These are phyloP conservation scores for Betta splendens DNA, from an alignment of 2,797 vertebrate species.

Conservation along the genomic window DNA sequence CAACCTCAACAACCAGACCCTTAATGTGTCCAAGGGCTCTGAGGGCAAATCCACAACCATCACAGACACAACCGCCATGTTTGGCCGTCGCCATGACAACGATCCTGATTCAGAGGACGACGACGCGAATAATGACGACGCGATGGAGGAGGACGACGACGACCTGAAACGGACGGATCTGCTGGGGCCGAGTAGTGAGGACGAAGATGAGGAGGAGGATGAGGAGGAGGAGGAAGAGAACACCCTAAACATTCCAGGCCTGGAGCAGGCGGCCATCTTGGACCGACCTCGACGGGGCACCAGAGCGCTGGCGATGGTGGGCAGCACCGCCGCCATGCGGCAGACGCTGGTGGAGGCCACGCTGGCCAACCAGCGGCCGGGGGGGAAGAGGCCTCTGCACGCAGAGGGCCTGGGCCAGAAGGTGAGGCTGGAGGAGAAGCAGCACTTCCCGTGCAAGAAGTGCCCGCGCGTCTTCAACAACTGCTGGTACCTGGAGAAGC, in stretches of 20 bases:
- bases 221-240: slow-evolving; percentile 81
- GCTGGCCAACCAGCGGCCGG: slow-evolving; percentile 72
- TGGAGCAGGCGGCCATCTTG: slow-evolving; percentile 60
- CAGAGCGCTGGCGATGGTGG: slow-evolving; percentile 68
- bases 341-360: slow-evolving; percentile 70
- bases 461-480: slow-evolving; percentile 97
- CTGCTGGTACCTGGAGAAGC: slow-evolving; percentile 98
- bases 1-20: slow-evolving; percentile 98
- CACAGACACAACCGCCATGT: slow-evolving; percentile 66
- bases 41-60: slow-evolving; percentile 82
- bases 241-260: slow-evolving; percentile 75
- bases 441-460: slow-evolving; percentile 94
- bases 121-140: slow-evolving; percentile 75
- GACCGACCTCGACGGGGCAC: slow-evolving; percentile 73
- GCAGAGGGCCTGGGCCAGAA: slow-evolving; percentile 85
- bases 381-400: slow-evolving; percentile 82
- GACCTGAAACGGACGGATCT: slow-evolving; percentile 60
- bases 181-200: slow-evolving; percentile 69
- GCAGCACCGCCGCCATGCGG: slow-evolving; percentile 71
- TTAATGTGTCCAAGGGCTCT: slow-evolving; percentile 93
- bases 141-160: slow-evolving; percentile 70
- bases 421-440: slow-evolving; percentile 95
- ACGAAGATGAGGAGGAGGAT: slow-evolving; percentile 76
- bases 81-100: slow-evolving; percentile 68
- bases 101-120: slow-evolving; percentile 71